These are phyloP conservation scores for Caenorhabditis sinica DNA, from an alignment of 2,888 invertebrate species.

Conservation along the genomic window DNA sequence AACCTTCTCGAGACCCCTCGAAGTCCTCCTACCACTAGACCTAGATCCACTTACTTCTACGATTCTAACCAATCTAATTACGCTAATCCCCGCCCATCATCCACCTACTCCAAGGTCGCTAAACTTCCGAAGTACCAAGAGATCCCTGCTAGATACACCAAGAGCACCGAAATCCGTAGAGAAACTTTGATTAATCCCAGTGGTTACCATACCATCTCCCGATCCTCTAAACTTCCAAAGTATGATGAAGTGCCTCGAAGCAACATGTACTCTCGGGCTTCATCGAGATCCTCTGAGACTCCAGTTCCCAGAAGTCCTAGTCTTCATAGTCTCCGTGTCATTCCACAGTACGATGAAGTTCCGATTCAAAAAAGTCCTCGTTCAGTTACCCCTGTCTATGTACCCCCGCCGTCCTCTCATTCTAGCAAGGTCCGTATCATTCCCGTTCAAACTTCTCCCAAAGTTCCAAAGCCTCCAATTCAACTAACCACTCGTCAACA, in stretches of 20 bases:
- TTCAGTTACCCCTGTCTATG: conserved; percentile 14
- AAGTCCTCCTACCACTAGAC: background rate
- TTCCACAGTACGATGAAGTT: conserved; percentile 32
- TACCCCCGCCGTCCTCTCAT: background rate
- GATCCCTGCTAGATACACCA: conserved; percentile 6
- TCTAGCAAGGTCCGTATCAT: conserved; percentile 18
- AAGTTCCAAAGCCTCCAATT: conserved; percentile 11
- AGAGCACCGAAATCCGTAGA: conserved; percentile 3
- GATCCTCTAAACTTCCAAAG: conserved; percentile 21
- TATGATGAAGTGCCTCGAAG: conserved; percentile 36
- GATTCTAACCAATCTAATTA: background rate
- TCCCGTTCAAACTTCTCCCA: conserved; percentile 29
- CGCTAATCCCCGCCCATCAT: conserved; percentile 1
- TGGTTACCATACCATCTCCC: conserved; percentile 20
- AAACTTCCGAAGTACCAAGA: background rate
- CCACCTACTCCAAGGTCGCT: conserved; percentile 34
- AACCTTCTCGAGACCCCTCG: conserved; percentile 2
- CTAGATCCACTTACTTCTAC: conserved; percentile 24
- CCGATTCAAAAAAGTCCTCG: conserved; percentile 17
- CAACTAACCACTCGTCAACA: conserved; percentile 16
- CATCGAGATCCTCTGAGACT: conserved; percentile 18
- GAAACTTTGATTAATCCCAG: background rate
- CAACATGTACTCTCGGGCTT: conserved; percentile 8
- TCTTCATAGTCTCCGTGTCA: conserved; percentile 16
- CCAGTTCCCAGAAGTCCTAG: conserved; percentile 18